These are phyloP conservation scores for Myiozetetes cayanensis DNA, from an alignment of 2,113 vertebrate genomes.

Conservation along the genomic window DNA sequence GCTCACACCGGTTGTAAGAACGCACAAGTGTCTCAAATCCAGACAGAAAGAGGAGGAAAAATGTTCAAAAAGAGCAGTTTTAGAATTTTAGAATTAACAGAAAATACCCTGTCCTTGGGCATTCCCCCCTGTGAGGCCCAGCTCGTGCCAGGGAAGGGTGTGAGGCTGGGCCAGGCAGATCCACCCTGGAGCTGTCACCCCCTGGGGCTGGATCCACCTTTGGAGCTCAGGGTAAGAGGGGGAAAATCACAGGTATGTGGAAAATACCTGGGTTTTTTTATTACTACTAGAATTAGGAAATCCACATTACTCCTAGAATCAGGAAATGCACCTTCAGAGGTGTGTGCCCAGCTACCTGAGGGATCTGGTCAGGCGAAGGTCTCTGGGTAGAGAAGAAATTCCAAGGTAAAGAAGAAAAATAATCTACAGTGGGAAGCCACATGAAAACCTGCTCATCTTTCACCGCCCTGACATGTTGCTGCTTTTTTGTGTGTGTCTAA, in stretches of 20 bases:
- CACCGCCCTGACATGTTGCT: background rate
- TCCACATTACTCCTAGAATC: background rate
- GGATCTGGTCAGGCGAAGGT: background rate
- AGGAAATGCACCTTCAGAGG: background rate
- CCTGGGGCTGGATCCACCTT: background rate
- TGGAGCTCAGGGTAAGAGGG: background rate
- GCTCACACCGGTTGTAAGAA: background rate
- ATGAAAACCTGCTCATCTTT: background rate
- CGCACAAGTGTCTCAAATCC: fast-evolving
- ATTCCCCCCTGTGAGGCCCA: background rate
- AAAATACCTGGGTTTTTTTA: background rate
- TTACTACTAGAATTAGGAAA: background rate
- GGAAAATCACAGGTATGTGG: background rate
- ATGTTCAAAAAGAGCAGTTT: background rate
- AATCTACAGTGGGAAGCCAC: background rate
- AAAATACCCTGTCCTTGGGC: background rate
- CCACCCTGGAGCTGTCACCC: background rate
- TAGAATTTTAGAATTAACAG: background rate
- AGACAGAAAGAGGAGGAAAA: background rate
- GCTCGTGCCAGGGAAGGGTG: background rate
- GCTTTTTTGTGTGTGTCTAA: background rate
- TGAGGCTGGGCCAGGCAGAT: background rate
- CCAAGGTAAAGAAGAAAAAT: background rate
- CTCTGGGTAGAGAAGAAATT: background rate
- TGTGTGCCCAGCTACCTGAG: background rate